Conservation (phyloP, 2,888 invertebrate genomes). For the Tetheella fluctuosa region DNA sequence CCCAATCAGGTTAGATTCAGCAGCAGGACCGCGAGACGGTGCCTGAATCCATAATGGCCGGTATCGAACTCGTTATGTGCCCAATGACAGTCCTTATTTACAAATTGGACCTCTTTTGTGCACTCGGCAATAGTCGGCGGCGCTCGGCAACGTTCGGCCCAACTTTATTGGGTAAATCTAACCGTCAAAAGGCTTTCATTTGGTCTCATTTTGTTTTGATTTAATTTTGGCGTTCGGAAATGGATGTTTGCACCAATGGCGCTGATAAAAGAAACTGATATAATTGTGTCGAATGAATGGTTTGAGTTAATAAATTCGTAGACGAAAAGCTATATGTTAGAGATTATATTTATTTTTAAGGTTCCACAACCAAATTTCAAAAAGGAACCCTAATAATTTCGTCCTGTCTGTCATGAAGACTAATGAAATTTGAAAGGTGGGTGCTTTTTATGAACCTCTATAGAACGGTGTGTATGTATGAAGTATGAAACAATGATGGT, state of each 20-base stretch:
- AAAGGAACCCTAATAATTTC: too few relatives aligned
- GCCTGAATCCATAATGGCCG: slow-evolving; percentile 33
- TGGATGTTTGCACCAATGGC: not conserved
- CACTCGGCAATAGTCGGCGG: slow-evolving; percentile 27
- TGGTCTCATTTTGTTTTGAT: slow-evolving; percentile 2
- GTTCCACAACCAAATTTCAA: too few relatives aligned
- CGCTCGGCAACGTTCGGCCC: slow-evolving; percentile 18
- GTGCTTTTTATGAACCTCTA: too few relatives aligned
- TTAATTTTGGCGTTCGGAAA: not conserved
- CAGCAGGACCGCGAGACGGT: slow-evolving; percentile 16
- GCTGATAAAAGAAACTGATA: not conserved
- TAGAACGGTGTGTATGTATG: too few relatives aligned
- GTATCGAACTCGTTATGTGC: slow-evolving; percentile 24
- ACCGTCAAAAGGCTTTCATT: not conserved
- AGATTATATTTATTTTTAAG: too few relatives aligned
- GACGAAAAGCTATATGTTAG: too few relatives aligned
- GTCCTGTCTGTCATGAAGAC: too few relatives aligned
- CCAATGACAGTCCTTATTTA: slow-evolving; percentile 11
- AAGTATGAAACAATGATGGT: too few relatives aligned
- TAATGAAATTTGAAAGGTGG: too few relatives aligned
- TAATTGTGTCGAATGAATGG: not conserved
- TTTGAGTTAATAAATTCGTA: too few relatives aligned
- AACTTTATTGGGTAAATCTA: slow-evolving; percentile 29
- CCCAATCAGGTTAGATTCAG: slow-evolving; percentile 33
- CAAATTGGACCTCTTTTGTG: slow-evolving; percentile 32